Evolutionary conservation across 2,113 vertebrate genomes (phyloP).

Genomic region (Anhinga anhinga): DNA sequence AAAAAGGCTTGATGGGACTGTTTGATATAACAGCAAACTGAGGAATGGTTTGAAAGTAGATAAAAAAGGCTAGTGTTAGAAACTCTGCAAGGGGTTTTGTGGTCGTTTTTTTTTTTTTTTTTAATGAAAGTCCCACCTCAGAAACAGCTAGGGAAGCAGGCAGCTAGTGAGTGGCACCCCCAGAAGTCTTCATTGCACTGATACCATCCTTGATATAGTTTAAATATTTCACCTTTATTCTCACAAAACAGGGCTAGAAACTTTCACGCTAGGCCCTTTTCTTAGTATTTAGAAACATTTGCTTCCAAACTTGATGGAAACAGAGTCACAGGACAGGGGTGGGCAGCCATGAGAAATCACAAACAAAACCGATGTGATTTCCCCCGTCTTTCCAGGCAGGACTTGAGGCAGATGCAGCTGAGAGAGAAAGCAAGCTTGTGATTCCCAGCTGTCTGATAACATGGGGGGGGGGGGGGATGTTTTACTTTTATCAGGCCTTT

Average conservation of each 20-base stretch:
- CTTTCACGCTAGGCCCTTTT: neutral
- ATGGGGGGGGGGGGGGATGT: accelerated
- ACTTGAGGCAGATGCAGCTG: neutral
- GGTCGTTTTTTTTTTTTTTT: accelerated
- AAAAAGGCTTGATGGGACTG: neutral
- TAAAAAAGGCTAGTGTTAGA: neutral
- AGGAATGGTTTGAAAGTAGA: neutral
- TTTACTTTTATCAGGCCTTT: neutral
- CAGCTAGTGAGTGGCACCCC: neutral
- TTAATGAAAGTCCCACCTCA: neutral
- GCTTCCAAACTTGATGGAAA: neutral
- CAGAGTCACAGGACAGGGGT: neutral
- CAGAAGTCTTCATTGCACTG: neutral
- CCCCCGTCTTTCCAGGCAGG: neutral
- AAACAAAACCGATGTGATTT: neutral
- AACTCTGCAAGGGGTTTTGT: neutral
- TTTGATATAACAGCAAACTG: neutral
- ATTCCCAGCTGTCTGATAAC: neutral
- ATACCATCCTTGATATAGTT: neutral
- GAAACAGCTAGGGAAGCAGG: neutral
- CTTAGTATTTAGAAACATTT: neutral
- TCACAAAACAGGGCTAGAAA: neutral
- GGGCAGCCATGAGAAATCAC: neutral
- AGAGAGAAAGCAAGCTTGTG: neutral
- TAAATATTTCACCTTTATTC: neutral